A percentile compares a stretch with the other conserved stretches of the same genome.
phyloP scores from a whole-genome alignment of 2,888 invertebrate species.

The Sialis lutaria region DNA sequence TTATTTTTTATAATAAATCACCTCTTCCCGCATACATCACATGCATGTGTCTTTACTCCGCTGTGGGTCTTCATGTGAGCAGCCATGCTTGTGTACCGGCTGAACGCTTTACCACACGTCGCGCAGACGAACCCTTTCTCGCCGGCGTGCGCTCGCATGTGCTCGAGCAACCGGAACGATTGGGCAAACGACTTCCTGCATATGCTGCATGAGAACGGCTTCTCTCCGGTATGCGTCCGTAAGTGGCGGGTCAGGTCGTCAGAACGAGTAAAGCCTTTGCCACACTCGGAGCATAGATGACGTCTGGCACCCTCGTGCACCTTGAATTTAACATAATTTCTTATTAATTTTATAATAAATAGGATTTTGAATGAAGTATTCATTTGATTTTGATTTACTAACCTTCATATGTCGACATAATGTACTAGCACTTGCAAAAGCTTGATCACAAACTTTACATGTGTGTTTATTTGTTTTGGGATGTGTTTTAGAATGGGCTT shows the following conservation, averaged over 20 bases:
- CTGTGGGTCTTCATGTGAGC: constrained; percentile 24
- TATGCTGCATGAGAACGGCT: constrained; percentile 23
- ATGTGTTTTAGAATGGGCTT: constrained; percentile 18
- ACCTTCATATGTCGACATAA: constrained; percentile 25
- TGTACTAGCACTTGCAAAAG: constrained; percentile 25
- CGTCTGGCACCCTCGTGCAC: constrained; percentile 21
- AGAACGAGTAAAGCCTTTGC: constrained; percentile 23
- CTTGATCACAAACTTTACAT: constrained; percentile 24
- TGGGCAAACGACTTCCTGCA: constrained; percentile 24
- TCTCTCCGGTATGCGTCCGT: constrained; percentile 25
- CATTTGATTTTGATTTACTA: background rate
- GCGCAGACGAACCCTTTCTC: constrained; percentile 24
- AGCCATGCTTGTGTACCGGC: constrained; percentile 21
- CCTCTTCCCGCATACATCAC: constrained; percentile 25
- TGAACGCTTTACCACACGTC: constrained; percentile 24
- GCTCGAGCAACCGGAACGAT: constrained; percentile 22
- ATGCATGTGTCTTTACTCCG: constrained; percentile 22
- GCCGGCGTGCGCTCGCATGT: constrained; percentile 23
- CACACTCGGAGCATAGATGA: constrained; percentile 24
- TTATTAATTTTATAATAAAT: too few species aligned
- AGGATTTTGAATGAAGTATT: too few species aligned
- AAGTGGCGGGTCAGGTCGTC: constrained; percentile 24
- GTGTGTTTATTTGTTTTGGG: constrained; percentile 14
- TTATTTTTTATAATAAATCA: constrained; percentile 9
- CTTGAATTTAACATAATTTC: constrained; percentile 9